phyloP scores from a whole-genome alignment of 2,888 invertebrate species.

The Tortricodes alternella region DNA sequence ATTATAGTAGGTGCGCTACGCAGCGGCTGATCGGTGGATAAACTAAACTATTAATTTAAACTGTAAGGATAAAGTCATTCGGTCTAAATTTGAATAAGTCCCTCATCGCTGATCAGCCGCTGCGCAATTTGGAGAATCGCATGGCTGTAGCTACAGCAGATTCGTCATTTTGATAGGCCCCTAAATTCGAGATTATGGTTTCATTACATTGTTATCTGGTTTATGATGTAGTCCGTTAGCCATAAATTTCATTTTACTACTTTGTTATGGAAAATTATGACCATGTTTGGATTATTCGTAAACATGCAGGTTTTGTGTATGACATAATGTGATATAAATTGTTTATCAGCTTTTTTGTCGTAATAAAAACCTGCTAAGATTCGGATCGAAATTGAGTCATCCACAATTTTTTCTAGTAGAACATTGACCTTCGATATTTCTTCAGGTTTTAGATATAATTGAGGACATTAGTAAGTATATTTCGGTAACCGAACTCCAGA shows the following conservation, averaged over 20 bases:
- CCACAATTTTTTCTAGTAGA: background rate
- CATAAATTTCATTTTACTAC: constrained; percentile 23
- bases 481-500: no score
- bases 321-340: background rate
- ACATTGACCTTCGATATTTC: background rate
- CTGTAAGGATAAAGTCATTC: no score
- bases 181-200: constrained; percentile 39
- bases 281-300: constrained; percentile 15
- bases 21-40: no score
- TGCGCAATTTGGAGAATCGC: no score
- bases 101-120: no score
- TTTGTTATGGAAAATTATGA: constrained; percentile 13
- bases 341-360: background rate
- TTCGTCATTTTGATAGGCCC: constrained; percentile 37
- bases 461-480: no score
- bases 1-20: no score
- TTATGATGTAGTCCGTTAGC: constrained; percentile 10
- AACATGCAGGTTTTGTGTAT: constrained; percentile 5
- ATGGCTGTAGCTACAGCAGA: background rate
- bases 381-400: no score
- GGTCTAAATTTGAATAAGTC: no score
- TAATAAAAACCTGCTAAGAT: background rate
- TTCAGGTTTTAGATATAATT: no score
- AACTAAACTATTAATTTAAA: no score
- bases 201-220: constrained; percentile 42